Percentiles rank a stretch among this genome's conserved stretches.
Conservation (phyloP, 92 coral and sea anemone species). For the Montipora capitata region DNA sequence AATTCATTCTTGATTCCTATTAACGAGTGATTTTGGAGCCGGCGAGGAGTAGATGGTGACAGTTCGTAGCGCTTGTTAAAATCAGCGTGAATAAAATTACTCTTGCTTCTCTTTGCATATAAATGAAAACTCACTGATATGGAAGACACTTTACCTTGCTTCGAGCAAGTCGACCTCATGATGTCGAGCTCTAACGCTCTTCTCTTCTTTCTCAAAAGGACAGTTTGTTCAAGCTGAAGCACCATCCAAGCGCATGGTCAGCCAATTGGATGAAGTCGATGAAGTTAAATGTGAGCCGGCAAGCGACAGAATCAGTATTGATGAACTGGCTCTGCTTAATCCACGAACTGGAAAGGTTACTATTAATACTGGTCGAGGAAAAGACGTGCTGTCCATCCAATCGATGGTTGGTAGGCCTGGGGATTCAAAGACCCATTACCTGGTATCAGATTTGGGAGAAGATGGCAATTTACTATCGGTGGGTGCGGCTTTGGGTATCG, state of each 20-base stretch:
- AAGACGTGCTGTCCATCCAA: slow-evolving; percentile 64
- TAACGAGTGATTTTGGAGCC: too few relatives aligned
- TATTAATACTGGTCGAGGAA: slow-evolving; percentile 69
- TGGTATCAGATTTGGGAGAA: slow-evolving; percentile 71
- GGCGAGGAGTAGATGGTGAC: too few relatives aligned
- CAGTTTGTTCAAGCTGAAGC: background rate
- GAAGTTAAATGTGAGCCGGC: slow-evolving; percentile 50
- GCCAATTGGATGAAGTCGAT: slow-evolving; percentile 4
- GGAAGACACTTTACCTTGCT: background rate
- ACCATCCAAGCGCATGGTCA: background rate
- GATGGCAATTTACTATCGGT: slow-evolving; percentile 70
- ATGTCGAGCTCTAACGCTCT: background rate
- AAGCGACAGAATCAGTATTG: slow-evolving; percentile 71
- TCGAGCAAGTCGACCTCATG: background rate
- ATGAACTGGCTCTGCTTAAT: slow-evolving; percentile 54
- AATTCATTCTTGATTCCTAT: too few relatives aligned
- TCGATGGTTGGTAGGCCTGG: slow-evolving; percentile 43
- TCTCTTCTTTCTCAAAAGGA: background rate
- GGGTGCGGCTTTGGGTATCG: slow-evolving; percentile 58
- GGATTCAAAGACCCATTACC: slow-evolving; percentile 28
- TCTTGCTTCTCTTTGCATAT: too few relatives aligned
- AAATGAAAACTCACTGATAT: background rate
- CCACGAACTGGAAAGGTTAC: slow-evolving; percentile 18
- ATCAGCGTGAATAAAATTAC: too few relatives aligned
- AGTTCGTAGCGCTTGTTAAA: too few relatives aligned